Base-by-base conservation (phyloP, 2,888 invertebrate genomes). In the Polietes domitor region DNA sequence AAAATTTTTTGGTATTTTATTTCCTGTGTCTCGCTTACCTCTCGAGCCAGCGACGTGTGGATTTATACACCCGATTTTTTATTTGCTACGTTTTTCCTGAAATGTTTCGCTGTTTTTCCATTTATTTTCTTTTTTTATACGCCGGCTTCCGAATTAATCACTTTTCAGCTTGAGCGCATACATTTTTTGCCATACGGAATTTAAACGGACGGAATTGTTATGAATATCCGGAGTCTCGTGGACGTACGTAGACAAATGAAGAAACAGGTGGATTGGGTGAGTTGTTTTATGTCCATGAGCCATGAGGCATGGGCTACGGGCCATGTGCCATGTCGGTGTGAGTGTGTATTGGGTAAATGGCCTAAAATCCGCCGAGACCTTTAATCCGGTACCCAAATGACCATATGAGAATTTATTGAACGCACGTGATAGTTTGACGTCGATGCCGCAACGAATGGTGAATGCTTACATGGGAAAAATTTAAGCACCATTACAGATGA, bases 351-450 rank as follows among this genome's bases (percentile, higher is more conserved):
- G 70, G 77, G 61, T 81, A 78, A 78, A 84, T 84, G 78, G 63
- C 77, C 82, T 82, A 73, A 86, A 85, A 86, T 84, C 85, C 86
- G 71, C 76, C 82, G 86, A 85, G 86, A 86, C 84, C 87, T 88
- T 88, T 88, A 88, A 88, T 87, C 86, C 87, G 77, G 76, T 77
- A 58, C 85, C 83, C 87, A 86, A 89, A 90, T 89, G 88, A 86
- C 87, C 88, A 87, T 87, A 87, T 88, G 87, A 86, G 87, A 89
- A 90, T 91, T 90, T 91, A 90, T 90, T 85, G 82, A 82, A 84
- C 85, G 89, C 88, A 89, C 90, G 90, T 90, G 89, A 88, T 89
- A 88, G 90, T 90, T 87, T 83, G 87, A 85, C 84, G 81, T 81
- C 79, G 70, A 17, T 55, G 43, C 32, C 28, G 28, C 53, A 72